Evolutionary conservation across 2,113 vertebrate species (phyloP).

Genomic region (Pseudorhombus dupliciocellatus): DNA sequence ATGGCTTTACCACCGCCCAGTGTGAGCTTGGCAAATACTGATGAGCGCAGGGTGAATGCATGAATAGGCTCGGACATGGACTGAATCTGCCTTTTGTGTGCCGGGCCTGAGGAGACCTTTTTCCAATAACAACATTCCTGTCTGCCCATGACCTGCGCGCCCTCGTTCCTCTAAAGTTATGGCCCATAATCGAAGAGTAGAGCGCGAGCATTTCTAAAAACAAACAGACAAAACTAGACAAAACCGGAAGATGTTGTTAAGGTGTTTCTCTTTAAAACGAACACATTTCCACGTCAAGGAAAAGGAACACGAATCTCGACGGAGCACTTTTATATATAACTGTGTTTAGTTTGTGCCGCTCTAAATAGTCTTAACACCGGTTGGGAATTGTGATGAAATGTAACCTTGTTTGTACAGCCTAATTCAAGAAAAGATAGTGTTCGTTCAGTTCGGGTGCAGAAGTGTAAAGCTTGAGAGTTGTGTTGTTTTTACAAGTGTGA

Average conservation of each 20-base stretch:
- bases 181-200: constrained; percentile 54
- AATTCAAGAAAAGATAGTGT: constrained; percentile 29
- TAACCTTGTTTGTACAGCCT: constrained; percentile 65
- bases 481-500: constrained; percentile 67
- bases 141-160: constrained; percentile 72
- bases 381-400: constrained; percentile 58
- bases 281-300: constrained; percentile 14
- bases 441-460: constrained; percentile 50
- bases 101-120: constrained; percentile 70
- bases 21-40: constrained; percentile 70
- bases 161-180: constrained; percentile 70
- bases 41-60: constrained; percentile 72
- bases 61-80: constrained; percentile 78
- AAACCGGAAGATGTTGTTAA: constrained; percentile 8
- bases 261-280: constrained; percentile 45
- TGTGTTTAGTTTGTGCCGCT: constrained; percentile 63
- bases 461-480: constrained; percentile 70
- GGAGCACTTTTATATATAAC: constrained; percentile 61
- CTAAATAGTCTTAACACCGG: constrained; percentile 54
- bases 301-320: constrained; percentile 28
- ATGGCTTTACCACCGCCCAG: constrained; percentile 71
- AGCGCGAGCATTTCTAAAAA: constrained; percentile 37
- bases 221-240: neutral
- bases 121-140: constrained; percentile 82
- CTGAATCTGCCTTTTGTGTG: constrained; percentile 80